Conservation (phyloP, 2,888 invertebrate genomes). For the Hydriomena furcata region DNA sequence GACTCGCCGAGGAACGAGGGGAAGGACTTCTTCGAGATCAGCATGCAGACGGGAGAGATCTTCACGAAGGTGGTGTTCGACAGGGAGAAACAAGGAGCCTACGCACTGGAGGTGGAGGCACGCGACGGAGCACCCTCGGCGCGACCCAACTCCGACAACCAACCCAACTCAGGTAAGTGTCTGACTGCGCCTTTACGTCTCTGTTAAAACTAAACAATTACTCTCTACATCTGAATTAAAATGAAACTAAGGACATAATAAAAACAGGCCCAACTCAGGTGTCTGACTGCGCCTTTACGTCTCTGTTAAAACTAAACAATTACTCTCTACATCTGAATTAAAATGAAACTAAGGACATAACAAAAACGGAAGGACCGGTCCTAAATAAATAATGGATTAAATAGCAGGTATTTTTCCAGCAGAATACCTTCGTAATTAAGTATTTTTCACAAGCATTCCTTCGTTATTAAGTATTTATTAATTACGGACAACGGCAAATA, state of each 20-base stretch:
- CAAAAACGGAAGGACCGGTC: constrained; percentile 20
- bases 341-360: constrained; percentile 17
- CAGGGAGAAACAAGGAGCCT: constrained; percentile 98
- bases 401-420: constrained; percentile 20
- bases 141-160: constrained; percentile 95
- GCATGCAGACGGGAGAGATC: constrained; percentile 97
- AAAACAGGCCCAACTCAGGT: constrained; percentile 32
- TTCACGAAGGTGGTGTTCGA: constrained; percentile 98
- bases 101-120: constrained; percentile 98
- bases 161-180: constrained; percentile 95
- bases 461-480: constrained; percentile 19
- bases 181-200: constrained; percentile 10
- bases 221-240: constrained; percentile 8
- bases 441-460: too few relatives aligned
- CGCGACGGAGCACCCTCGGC: constrained; percentile 98
- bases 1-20: constrained; percentile 96
- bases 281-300: constrained; percentile 14
- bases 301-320: constrained; percentile 3
- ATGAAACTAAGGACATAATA: constrained; percentile 16
- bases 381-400: constrained; percentile 32
- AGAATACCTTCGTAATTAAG: constrained; percentile 15
- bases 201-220: constrained; percentile 3
- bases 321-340: constrained; percentile 6
- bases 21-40: constrained; percentile 98
- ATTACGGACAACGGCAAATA: constrained; percentile 19